These are phyloP conservation scores for Gallinago paraguaiae DNA, from an alignment of 2,113 vertebrate genomes.

Conservation along the genomic window DNA sequence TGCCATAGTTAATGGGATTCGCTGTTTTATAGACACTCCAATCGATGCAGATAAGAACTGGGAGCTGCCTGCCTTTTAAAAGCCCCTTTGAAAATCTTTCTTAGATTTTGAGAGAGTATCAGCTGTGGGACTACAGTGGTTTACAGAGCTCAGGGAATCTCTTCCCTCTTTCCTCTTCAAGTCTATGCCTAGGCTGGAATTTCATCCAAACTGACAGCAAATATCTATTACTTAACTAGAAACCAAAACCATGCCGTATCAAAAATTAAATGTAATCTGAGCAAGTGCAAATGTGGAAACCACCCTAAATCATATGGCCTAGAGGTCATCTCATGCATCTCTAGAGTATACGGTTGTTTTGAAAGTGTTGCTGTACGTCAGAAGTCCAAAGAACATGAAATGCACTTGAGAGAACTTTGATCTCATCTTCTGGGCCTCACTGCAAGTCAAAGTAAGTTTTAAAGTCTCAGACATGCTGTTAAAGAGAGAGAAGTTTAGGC, in stretches of 20 bases:
- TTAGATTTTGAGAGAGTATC: background rate
- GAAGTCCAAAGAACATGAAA: background rate
- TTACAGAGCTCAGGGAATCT: background rate
- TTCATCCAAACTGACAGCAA: background rate
- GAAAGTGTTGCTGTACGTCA: background rate
- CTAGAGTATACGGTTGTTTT: background rate
- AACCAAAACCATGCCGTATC: background rate
- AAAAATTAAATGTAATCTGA: background rate
- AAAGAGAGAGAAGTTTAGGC: background rate
- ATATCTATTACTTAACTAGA: background rate
- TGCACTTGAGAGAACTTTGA: background rate
- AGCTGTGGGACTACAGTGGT: background rate
- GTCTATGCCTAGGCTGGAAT: background rate
- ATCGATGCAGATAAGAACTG: background rate
- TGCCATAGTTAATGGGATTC: background rate
- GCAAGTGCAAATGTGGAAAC: background rate
- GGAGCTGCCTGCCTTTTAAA: background rate
- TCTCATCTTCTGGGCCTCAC: background rate
- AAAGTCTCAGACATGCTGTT: background rate
- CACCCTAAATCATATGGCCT: background rate
- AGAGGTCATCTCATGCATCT: background rate
- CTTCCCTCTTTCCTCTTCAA: background rate
- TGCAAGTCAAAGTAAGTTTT: background rate
- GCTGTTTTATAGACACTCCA: background rate
- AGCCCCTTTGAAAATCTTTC: background rate